Evolutionary conservation across 1,140 invertebrate genomes (phyloP).

Genomic region (Halotydeus destructor): DNA sequence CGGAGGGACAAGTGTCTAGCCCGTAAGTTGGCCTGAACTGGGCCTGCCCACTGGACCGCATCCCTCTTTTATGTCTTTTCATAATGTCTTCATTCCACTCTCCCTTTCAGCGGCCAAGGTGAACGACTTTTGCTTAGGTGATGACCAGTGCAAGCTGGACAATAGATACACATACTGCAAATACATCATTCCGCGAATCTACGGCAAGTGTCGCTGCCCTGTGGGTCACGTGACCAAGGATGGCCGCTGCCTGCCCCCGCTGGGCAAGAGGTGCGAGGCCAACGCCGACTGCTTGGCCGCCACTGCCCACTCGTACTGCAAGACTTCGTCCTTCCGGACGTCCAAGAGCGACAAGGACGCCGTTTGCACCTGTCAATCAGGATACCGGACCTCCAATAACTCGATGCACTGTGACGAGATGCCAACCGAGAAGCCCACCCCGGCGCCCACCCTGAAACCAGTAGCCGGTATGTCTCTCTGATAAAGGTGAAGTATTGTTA

Average conservation of each 20-base stretch:
- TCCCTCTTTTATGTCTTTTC: not conserved
- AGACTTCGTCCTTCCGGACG: constrained; percentile 15
- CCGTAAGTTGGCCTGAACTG: constrained; percentile 40
- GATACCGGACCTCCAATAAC: constrained; percentile 18
- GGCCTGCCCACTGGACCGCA: constrained; percentile 20
- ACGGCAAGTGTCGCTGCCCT: constrained; percentile 56
- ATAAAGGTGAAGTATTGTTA: too few species aligned
- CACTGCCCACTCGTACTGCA: constrained; percentile 16
- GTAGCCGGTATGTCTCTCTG: too few species aligned
- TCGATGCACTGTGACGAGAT: constrained; percentile 11
- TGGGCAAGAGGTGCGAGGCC: constrained; percentile 12
- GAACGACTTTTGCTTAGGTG: constrained; percentile 68
- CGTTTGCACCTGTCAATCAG: constrained; percentile 19
- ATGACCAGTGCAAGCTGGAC: constrained; percentile 60
- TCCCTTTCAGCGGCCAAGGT: constrained; percentile 49
- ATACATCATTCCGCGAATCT: constrained; percentile 64
- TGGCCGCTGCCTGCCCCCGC: constrained; percentile 15
- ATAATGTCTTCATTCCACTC: too few species aligned
- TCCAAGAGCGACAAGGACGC: constrained; percentile 7
- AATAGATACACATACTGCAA: constrained; percentile 60
- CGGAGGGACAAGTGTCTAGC: constrained; percentile 62
- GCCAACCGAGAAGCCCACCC: constrained; percentile 3
- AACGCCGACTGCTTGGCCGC: constrained; percentile 15
- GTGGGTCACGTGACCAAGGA: constrained; percentile 18
- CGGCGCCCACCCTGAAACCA: constrained; percentile 8